Evolutionary conservation across 2,113 vertebrate species (phyloP).

Genomic region (Perca flavescens): DNA sequence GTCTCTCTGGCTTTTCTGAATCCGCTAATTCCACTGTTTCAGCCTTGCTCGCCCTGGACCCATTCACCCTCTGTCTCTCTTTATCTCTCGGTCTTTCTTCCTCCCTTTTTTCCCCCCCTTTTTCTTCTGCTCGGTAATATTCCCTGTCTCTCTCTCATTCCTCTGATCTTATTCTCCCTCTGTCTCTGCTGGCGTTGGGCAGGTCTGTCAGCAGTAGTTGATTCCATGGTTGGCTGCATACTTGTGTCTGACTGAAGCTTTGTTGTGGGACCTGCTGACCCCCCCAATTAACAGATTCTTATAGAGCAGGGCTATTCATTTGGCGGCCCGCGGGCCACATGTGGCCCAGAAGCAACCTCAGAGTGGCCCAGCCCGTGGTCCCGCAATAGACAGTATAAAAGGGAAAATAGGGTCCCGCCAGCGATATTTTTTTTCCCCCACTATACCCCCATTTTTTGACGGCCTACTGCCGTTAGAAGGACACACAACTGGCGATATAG

Average conservation of each 20-base stretch:
- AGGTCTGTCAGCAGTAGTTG: slow-evolving; percentile 68
- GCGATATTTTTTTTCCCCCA: too few relatives aligned
- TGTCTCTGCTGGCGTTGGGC: slow-evolving; percentile 39
- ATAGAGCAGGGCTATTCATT: too few relatives aligned
- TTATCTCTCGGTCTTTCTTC: slow-evolving; percentile 28
- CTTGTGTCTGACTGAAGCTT: slow-evolving; percentile 73
- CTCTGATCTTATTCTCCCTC: slow-evolving; percentile 37
- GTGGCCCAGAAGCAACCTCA: too few relatives aligned
- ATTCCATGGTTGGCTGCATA: slow-evolving; percentile 63
- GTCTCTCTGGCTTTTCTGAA: slow-evolving; percentile 66
- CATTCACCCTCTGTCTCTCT: slow-evolving; percentile 34
- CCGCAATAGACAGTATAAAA: too few relatives aligned
- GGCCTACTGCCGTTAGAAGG: too few relatives aligned
- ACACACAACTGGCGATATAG: too few relatives aligned
- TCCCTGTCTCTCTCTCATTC: slow-evolving; percentile 17
- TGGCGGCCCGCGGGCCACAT: too few relatives aligned
- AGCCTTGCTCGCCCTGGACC: slow-evolving; percentile 22
- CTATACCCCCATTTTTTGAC: too few relatives aligned
- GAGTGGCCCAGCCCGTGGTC: too few relatives aligned
- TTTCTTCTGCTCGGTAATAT: neutral
- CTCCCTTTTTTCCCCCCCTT: neutral
- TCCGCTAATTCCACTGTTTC: slow-evolving; percentile 68
- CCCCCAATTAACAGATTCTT: slow-evolving; percentile 41
- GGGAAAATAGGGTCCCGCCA: too few relatives aligned
- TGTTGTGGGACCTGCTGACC: slow-evolving; percentile 69